phyloP scores from a whole-genome alignment of 2,888 invertebrate genomes.

The Bombylius discolor region DNA sequence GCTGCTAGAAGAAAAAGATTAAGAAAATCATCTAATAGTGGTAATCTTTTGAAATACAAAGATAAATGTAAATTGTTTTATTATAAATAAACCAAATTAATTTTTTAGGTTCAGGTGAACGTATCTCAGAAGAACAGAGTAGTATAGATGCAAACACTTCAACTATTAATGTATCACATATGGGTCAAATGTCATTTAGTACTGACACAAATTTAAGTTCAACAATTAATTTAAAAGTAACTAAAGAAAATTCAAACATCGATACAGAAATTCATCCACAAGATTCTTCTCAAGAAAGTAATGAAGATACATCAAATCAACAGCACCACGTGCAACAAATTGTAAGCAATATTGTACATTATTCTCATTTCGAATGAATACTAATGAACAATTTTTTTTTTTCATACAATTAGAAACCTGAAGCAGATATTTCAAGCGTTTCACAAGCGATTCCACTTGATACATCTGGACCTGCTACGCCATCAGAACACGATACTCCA shows the following conservation, averaged over 20 bases:
- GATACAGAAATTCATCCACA: slow-evolving; percentile 41
- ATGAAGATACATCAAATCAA: slow-evolving; percentile 33
- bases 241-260: slow-evolving; percentile 36
- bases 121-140: slow-evolving; percentile 39
- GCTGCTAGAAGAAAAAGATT: slow-evolving; percentile 49
- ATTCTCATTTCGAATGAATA: too few species aligned
- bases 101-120: slow-evolving; percentile 39
- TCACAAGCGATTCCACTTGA: slow-evolving; percentile 36
- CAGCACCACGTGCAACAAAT: slow-evolving; percentile 40
- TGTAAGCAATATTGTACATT: slow-evolving; percentile 30
- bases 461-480: slow-evolving; percentile 28
- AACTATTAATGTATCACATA: slow-evolving; percentile 37
- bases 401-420: slow-evolving; percentile 28
- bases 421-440: slow-evolving; percentile 32
- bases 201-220: slow-evolving; percentile 32
- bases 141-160: slow-evolving; percentile 27
- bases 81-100: neutral
- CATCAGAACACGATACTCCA: slow-evolving; percentile 35
- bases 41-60: slow-evolving; percentile 20
- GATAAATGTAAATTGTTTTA: neutral
- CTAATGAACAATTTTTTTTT: neutral
- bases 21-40: slow-evolving; percentile 50
- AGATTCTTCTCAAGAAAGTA: slow-evolving; percentile 42
- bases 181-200: slow-evolving; percentile 39
- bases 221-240: slow-evolving; percentile 32